Evolutionary conservation across 2,113 vertebrate species (phyloP), one percentile per base, ranked within the genome.

Genomic region (Peromyscus polionotus): DNA sequence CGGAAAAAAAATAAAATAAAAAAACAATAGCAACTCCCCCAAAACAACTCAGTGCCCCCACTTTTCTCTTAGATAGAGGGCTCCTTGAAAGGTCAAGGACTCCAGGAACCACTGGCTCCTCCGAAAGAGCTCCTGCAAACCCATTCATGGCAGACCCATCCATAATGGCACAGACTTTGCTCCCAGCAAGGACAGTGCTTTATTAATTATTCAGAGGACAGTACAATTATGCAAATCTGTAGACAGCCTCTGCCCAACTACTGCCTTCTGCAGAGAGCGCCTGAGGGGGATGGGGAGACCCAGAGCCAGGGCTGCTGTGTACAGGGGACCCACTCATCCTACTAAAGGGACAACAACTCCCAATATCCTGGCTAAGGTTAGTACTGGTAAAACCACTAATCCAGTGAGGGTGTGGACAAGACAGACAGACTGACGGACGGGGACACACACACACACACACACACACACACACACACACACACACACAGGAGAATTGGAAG

Each of bases 191-290:
- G 98, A 96, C 97, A 98, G 97, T 96, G 97, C 95, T 97, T 76
- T 96, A 98, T 98, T 98, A 98, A 98, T 98, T 98, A 98, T 98
- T 98, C 97, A 98, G 90, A 96, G 94, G 42, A 96, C 76, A 19
- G 67, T 7, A 10, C 98, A 96, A 97, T 98, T 98, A 97, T 97
- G 98, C 95, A 98, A 98, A 98, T 98, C 93, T 91, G 17, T 9
- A 97, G 97, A 93, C 91, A 97, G 88, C 14, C 65, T 96, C 96
- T 3, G 9, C 90, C 93, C 57, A 75, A 87, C 57, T 2, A 1
- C 95, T 96, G 94, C 88, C 95, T 97, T 97, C 67, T 87, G 92
- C 97, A 61, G 96, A 57, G 81, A 97, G 95, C 73, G 75, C 96
- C 95, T 81, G 14, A 0, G 5, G 97, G 92, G 96, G 75, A 42